phyloP scores from a whole-genome alignment of 2,888 invertebrate genomes.

The Parthenolecanium corni region DNA sequence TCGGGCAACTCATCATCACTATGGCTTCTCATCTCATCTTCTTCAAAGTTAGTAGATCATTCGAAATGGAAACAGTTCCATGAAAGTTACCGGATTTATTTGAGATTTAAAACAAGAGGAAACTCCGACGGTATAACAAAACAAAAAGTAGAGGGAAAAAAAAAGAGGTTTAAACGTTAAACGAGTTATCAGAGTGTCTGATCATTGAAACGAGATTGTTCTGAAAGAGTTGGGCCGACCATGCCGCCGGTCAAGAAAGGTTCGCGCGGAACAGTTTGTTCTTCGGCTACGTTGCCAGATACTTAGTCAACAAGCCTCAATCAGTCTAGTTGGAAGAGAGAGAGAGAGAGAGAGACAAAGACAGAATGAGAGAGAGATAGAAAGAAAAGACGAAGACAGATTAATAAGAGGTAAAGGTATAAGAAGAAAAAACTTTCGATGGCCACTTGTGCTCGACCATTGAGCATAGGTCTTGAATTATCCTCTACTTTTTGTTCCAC shows the following conservation, averaged over 20 bases:
- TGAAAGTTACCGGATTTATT: constrained; percentile 26
- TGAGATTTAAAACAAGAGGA: constrained; percentile 2
- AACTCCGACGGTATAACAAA: constrained; percentile 16
- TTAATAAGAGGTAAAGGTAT: neutral
- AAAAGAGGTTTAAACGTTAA: constrained; percentile 18
- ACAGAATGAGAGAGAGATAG: neutral
- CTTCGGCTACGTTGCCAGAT: constrained; percentile 23
- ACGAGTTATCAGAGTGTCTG: constrained; percentile 27
- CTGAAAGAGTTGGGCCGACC: constrained; percentile 16
- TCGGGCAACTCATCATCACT: too few relatives aligned
- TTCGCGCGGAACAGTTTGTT: constrained; percentile 18
- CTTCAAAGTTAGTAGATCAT: too few relatives aligned
- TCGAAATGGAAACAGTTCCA: constrained; percentile 3
- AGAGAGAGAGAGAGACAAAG: neutral
- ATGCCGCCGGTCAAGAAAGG: constrained; percentile 21
- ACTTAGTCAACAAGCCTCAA: constrained; percentile 20
- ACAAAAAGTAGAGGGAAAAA: constrained; percentile 9
- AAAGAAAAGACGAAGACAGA: neutral
- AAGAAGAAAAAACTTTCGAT: constrained; percentile 6
- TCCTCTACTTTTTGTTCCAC: constrained; percentile 10
- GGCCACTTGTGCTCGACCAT: constrained; percentile 14
- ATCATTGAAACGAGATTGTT: constrained; percentile 28
- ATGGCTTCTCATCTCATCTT: too few relatives aligned
- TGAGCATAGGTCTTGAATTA: constrained; percentile 5
- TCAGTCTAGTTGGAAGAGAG: neutral